Base-by-base conservation (phyloP, 2,888 invertebrate genomes). In the Cheilosia urbana region DNA sequence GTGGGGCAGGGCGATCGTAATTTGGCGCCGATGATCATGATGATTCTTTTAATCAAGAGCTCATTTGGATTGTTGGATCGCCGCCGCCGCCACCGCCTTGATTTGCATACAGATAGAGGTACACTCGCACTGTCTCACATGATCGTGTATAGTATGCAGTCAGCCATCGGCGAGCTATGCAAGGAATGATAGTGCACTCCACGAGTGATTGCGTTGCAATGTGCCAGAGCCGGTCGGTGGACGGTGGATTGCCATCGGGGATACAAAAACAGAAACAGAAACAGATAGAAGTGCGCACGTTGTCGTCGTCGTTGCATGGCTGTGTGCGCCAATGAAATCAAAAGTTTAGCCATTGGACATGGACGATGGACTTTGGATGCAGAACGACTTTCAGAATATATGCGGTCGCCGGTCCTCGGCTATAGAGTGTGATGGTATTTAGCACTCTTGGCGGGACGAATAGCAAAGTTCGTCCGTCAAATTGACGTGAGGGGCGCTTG, bases 11-110 rank as follows among this genome's bases (percentile, higher is more conserved):
- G 60, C 51, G 77, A 17, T 45, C 72, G 60, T 77, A 72, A 81
- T 81, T 85, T 85, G 85, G 85, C 85, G 85, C 85, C 85, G 81
- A 85, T 85, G 76, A 85, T 85, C 85, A 85, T 85, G 85, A 85
- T 85, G 72, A 72, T 85, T 85, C 80, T 77, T 85, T 85, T 85
- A 85, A 85, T 85, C 85, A 85, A 85, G 85, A 81, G 85, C 85
- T 85, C 85, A 85, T 85, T 85, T 85, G 72, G 77, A 68, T 77
- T n/a, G 63, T 79, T 68, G 69, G 69, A 79, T 78, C 21, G 69
- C 65, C 53, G 68, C 72, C 71, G 53, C 27, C 24, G 27, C 27
- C 30, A 9, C 60, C 45, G 68, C 62, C 62, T 40, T 40, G 71
- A 62, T 85, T 85, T 77, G 81, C 80, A 85, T 81, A 77, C 62